Evolutionary conservation across 1,140 invertebrate genomes (phyloP), one percentile per base, ranked within the genome.

Genomic region (Eriocheir sinensis): DNA sequence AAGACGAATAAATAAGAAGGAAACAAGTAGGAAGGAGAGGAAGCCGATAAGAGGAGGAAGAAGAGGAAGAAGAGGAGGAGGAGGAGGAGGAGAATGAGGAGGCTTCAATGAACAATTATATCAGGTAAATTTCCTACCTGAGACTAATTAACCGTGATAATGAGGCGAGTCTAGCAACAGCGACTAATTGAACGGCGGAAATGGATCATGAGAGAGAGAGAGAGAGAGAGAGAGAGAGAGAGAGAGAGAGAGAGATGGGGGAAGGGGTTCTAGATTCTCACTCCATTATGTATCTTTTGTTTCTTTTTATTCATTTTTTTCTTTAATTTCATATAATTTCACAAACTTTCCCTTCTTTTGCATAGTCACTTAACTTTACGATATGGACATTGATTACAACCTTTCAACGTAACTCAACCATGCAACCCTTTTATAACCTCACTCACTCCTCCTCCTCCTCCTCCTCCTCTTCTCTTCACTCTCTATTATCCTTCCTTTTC

Each of bases 151-250:
- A 72, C 60, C 60, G 21, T 4, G 9, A 72, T 72, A 72, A 72
- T 72, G 60, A 72, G 60, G 60, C 60, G 21, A 72, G 60, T 72
- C 60, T 72, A 72, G 60, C 60, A 72, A 8, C 60, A n/a, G 27
- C 17, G n/a, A 72, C 60, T 72, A 72, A 72, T 72, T 72, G 60
- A 72, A 21, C n/a, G 60, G n/a, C 60, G 60, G 21, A 72, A 72
- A 72, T 72, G 60, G 60, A 72, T 72, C 60, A 72, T n/a, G 60
- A 72, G 8, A 0, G 60, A 72, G 60, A 72, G 60, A 72, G 60
- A 72, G 60, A 72, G 60, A 72, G 60, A 72, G 60, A 72, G 60
- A 72, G 60, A 72, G 60, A 72, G 60, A 72, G 60, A 72, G 60
- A 72, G 60, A 72, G 60, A 72, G 60, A 72, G 60, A 72, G 60